A percentile compares a stretch with the other conserved stretches of the same genome.
phyloP scores from a whole-genome alignment of 2,113 vertebrate genomes.

The Melanerpes formicivorus region DNA sequence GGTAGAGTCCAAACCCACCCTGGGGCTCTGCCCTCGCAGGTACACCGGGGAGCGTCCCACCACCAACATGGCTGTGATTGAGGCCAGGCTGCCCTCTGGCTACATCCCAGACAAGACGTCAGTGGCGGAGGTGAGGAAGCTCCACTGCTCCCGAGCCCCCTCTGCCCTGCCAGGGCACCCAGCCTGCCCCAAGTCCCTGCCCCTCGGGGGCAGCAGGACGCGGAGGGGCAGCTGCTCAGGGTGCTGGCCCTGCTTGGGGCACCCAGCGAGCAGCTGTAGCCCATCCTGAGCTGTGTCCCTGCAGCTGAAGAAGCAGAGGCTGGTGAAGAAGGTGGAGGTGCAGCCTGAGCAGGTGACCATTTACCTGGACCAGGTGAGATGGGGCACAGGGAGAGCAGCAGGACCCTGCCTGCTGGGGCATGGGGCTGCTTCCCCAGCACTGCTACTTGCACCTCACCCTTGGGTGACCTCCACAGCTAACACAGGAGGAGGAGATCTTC shows the following conservation, averaged over 20 bases:
- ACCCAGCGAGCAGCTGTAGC: not conserved
- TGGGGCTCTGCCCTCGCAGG: not conserved
- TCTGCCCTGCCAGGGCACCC: not conserved
- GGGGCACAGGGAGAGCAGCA: not conserved
- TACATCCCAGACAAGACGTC: conserved; percentile 70
- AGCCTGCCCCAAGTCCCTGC: not conserved
- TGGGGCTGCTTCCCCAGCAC: rapidly evolving
- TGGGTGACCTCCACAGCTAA: not conserved
- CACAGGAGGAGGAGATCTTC: not conserved
- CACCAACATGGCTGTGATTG: conserved; percentile 85
- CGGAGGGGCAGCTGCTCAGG: not conserved
- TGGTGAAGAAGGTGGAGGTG: conserved; percentile 62
- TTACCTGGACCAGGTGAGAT: conserved; percentile 61
- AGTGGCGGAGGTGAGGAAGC: conserved; percentile 59
- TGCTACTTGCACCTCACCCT: not conserved
- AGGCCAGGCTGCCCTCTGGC: conserved; percentile 81
- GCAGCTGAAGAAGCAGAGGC: conserved; percentile 14
- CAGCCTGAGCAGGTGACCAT: conserved; percentile 18
- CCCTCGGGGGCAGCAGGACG: not conserved
- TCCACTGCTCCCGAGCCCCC: rapidly evolving
- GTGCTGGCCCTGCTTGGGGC: not conserved
- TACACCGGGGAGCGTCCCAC: conserved; percentile 72
- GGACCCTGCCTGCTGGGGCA: rapidly evolving
- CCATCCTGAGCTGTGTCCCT: not conserved
- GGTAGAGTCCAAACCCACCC: not conserved